Evolutionary conservation across 2,888 invertebrate species (phyloP).

Genomic region (Diaprepes abbreviatus): DNA sequence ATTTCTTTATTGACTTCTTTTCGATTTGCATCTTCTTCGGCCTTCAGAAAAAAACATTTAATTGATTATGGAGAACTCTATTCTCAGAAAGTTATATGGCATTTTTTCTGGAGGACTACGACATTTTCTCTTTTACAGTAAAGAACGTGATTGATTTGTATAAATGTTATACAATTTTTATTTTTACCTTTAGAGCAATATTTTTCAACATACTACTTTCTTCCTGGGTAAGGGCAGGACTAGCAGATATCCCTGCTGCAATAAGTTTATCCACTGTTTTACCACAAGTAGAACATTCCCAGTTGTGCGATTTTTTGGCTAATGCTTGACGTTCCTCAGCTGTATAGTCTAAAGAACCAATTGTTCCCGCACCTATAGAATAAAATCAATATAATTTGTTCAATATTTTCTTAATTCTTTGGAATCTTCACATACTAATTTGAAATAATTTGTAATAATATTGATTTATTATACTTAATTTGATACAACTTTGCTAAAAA

Average conservation of each 20-base stretch:
- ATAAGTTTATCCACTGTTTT: slow-evolving; percentile 71
- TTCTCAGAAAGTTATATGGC: too few relatives aligned
- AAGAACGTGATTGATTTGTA: too few relatives aligned
- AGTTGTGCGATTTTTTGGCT: slow-evolving; percentile 79
- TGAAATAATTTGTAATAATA: too few relatives aligned
- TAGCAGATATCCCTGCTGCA: slow-evolving; percentile 62
- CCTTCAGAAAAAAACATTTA: slow-evolving; percentile 59
- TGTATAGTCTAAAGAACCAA: slow-evolving; percentile 91
- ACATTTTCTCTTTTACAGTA: too few relatives aligned
- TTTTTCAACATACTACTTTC: slow-evolving; percentile 70
- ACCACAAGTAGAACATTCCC: slow-evolving; percentile 77
- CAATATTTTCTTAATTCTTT: too few relatives aligned
- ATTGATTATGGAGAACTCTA: too few relatives aligned
- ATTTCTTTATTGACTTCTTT: slow-evolving; percentile 55
- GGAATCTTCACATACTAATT: too few relatives aligned
- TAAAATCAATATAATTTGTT: too few relatives aligned
- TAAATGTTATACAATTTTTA: too few relatives aligned
- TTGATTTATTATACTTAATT: too few relatives aligned
- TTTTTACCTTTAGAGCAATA: slow-evolving; percentile 70
- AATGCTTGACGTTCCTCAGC: slow-evolving; percentile 85
- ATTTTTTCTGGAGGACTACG: too few relatives aligned
- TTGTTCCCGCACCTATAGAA: slow-evolving; percentile 77
- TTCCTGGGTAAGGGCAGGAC: slow-evolving; percentile 67
- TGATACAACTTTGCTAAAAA: too few relatives aligned
- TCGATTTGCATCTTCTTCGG: slow-evolving; percentile 63